phyloP scores from a whole-genome alignment of 1,140 invertebrate species.

The Aphelinus atriplicis region DNA sequence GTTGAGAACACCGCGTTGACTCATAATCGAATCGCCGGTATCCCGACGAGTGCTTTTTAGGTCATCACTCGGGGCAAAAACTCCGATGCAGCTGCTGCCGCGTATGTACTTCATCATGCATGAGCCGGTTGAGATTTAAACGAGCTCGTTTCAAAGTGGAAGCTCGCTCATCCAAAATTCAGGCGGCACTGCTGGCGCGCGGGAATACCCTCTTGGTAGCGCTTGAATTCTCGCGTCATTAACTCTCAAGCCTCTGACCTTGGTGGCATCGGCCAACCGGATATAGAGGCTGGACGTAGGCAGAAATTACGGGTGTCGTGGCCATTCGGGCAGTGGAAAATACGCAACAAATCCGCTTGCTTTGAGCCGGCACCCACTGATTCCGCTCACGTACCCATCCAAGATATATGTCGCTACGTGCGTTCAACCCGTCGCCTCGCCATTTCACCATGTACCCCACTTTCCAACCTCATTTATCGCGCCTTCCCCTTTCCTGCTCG shows the following conservation, averaged over 20 bases:
- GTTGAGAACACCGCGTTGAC: no score
- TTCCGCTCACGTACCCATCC: conserved; percentile 54
- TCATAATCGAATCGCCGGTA: no score
- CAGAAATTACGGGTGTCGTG: conserved; percentile 50
- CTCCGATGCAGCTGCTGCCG: no score
- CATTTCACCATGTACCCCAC: conserved; percentile 56
- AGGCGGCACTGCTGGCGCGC: neutral
- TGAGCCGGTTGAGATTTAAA: no score
- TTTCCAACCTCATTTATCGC: conserved; percentile 59
- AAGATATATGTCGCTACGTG: conserved; percentile 56
- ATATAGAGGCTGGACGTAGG: conserved; percentile 28
- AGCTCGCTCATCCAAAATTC: no score
- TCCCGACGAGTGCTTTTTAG: no score
- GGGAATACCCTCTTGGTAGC: no score
- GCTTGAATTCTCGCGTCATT: conserved; percentile 30
- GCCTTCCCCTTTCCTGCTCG: conserved; percentile 46
- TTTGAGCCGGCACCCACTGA: conserved; percentile 49
- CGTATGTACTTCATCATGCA: no score
- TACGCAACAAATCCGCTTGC: conserved; percentile 57
- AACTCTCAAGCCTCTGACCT: conserved; percentile 34
- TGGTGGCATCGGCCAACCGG: neutral
- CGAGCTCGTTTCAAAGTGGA: no score
- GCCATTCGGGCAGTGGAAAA: conserved; percentile 52
- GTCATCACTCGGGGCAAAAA: no score
- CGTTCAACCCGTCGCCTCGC: conserved; percentile 48